A percentile compares a stretch with the other conserved stretches of the same genome.
phyloP scores from a whole-genome alignment of 2,888 invertebrate species.

The Enoplolaimus lenunculus region DNA sequence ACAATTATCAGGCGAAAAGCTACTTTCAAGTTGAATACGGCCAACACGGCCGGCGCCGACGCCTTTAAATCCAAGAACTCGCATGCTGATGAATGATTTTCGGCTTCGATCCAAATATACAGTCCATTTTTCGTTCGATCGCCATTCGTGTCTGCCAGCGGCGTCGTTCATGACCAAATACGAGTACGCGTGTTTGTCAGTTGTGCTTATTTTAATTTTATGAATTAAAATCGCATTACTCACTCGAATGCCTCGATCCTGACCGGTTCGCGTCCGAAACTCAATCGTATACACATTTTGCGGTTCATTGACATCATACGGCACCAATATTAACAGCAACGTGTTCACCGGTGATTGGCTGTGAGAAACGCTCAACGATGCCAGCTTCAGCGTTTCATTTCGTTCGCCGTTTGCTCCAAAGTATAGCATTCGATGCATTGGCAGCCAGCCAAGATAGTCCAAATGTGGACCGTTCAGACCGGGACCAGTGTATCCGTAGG shows the following conservation, averaged over 20 bases:
- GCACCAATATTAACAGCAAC: conserved; percentile 31
- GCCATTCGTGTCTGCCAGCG: neutral
- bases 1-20: neutral
- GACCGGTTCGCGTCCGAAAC: conserved; percentile 27
- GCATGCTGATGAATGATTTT: neutral
- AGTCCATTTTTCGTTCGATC: neutral
- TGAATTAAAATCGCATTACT: neutral
- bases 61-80: neutral
- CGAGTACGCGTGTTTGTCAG: conserved; percentile 6
- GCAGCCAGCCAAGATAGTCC: conserved; percentile 38
- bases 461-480: conserved; percentile 37
- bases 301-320: conserved; percentile 34
- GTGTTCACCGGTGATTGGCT: conserved; percentile 25
- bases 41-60: neutral
- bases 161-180: neutral
- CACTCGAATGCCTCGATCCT: neutral
- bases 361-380: neutral
- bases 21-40: neutral
- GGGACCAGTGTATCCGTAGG: conserved; percentile 26
- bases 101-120: neutral
- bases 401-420: conserved; percentile 28
- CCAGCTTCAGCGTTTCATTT: neutral
- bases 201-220: neutral
- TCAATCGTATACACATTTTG: conserved; percentile 35
- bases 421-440: conserved; percentile 32